These are phyloP conservation scores for Sebastes iracundus DNA, from an alignment of 2,797 vertebrate species.

Conservation along the genomic window DNA sequence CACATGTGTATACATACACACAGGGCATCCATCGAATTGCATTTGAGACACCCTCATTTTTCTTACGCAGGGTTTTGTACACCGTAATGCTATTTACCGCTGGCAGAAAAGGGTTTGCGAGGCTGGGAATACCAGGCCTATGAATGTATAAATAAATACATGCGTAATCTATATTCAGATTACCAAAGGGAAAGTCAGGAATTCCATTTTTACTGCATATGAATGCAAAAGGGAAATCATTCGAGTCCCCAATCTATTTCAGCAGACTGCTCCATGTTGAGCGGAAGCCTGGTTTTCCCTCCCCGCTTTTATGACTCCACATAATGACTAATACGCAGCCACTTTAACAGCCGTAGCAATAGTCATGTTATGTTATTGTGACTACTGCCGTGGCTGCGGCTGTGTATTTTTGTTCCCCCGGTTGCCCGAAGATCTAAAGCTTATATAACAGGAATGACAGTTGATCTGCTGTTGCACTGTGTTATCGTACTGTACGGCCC, in stretches of 20 bases:
- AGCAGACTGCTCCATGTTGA: constrained; percentile 47
- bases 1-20: not conserved
- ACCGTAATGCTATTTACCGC: constrained; percentile 46
- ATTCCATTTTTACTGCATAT: constrained; percentile 60
- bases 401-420: constrained; percentile 49
- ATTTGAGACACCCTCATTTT: constrained; percentile 69
- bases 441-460: constrained; percentile 66
- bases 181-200: constrained; percentile 69
- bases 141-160: constrained; percentile 75
- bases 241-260: constrained; percentile 61
- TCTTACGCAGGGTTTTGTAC: constrained; percentile 59
- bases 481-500: constrained; percentile 39
- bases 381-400: constrained; percentile 42
- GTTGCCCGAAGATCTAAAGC: constrained; percentile 50
- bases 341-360: constrained; percentile 55
- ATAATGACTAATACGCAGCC: constrained; percentile 73
- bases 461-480: constrained; percentile 46
- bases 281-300: constrained; percentile 41
- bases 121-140: constrained; percentile 38
- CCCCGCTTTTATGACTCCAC: constrained; percentile 63
- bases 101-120: constrained; percentile 23
- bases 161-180: constrained; percentile 73
- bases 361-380: constrained; percentile 62
- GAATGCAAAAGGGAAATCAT: constrained; percentile 72
- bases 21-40: constrained; percentile 63